Percentiles rank a stretch among this genome's conserved stretches.
These are phyloP conservation scores for Ruditapes philippinarum DNA, from an alignment of 1,140 invertebrate species.

Conservation along the genomic window DNA sequence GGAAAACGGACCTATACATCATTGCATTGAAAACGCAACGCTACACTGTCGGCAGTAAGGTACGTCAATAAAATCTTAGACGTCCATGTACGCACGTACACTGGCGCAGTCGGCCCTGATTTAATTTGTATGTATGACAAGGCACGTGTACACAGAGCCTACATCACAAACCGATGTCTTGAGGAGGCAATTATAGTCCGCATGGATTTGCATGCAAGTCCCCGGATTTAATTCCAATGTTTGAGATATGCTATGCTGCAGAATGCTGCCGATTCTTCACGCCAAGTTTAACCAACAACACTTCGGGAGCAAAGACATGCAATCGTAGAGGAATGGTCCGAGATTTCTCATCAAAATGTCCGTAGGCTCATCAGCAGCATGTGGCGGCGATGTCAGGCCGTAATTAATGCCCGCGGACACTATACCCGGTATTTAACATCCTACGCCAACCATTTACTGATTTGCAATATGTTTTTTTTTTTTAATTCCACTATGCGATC, in stretches of 20 bases:
- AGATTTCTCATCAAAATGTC: neutral
- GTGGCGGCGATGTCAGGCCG: neutral
- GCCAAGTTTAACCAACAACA: neutral
- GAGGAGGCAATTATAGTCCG: neutral
- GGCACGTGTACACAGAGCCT: neutral
- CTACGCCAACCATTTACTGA: too few species aligned
- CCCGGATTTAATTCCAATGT: slow-evolving; percentile 12
- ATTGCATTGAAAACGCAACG: slow-evolving; percentile 20
- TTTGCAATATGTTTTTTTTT: too few species aligned
- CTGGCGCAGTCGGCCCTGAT: slow-evolving; percentile 17
- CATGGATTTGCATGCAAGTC: slow-evolving; percentile 2
- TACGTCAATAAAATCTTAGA: slow-evolving; percentile 1
- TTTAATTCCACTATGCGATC: too few species aligned
- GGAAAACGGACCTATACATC: slow-evolving; percentile 2
- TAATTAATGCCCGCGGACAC: slow-evolving; percentile 23
- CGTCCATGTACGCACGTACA: neutral
- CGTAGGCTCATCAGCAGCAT: slow-evolving; percentile 20
- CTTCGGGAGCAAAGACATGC: neutral
- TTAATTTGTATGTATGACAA: slow-evolving; percentile 32
- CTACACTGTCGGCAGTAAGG: slow-evolving; percentile 21
- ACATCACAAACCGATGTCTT: slow-evolving; percentile 12
- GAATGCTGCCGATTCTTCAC: neutral
- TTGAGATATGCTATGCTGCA: neutral
- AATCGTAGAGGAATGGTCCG: neutral
- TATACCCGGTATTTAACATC: slow-evolving; percentile 13